Conservation (phyloP, 2,797 vertebrate species). For the Hoplostethus mediterraneus region DNA sequence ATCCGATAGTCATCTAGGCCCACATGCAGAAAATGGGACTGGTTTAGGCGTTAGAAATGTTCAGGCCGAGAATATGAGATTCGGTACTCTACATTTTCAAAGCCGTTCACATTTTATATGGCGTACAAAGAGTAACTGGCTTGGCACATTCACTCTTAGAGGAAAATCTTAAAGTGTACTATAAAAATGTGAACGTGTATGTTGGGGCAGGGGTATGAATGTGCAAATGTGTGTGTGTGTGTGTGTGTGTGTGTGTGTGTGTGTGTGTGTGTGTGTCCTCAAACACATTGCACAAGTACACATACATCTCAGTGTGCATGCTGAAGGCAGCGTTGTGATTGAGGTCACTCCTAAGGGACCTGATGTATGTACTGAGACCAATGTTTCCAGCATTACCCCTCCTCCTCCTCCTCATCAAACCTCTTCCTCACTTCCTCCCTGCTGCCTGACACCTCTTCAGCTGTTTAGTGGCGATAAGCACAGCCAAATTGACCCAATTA, state of each 20-base stretch:
- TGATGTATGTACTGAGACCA: not conserved
- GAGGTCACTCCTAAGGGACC: not conserved
- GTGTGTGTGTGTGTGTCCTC: not conserved
- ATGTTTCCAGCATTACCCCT: slow-evolving; percentile 24
- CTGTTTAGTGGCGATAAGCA: slow-evolving; percentile 56
- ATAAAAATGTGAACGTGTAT: not conserved
- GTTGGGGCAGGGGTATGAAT: not conserved
- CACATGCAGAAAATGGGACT: slow-evolving; percentile 19
- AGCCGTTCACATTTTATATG: not conserved
- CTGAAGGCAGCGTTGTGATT: not conserved
- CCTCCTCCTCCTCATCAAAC: slow-evolving; percentile 2
- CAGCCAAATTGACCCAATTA: slow-evolving; percentile 78
- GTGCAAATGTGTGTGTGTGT: not conserved
- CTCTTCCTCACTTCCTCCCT: slow-evolving; percentile 10
- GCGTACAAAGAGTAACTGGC: not conserved
- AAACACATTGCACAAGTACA: not conserved
- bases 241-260: not conserved
- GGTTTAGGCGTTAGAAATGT: slow-evolving; percentile 5
- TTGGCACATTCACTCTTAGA: no score
- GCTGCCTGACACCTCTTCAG: slow-evolving; percentile 49
- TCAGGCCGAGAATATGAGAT: slow-evolving; percentile 19
- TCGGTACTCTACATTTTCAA: not conserved
- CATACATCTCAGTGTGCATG: not conserved
- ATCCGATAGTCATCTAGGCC: slow-evolving; percentile 11
- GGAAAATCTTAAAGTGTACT: no score